These are phyloP conservation scores for Tribolium madens DNA, from an alignment of 1,140 invertebrate genomes.

Conservation along the genomic window DNA sequence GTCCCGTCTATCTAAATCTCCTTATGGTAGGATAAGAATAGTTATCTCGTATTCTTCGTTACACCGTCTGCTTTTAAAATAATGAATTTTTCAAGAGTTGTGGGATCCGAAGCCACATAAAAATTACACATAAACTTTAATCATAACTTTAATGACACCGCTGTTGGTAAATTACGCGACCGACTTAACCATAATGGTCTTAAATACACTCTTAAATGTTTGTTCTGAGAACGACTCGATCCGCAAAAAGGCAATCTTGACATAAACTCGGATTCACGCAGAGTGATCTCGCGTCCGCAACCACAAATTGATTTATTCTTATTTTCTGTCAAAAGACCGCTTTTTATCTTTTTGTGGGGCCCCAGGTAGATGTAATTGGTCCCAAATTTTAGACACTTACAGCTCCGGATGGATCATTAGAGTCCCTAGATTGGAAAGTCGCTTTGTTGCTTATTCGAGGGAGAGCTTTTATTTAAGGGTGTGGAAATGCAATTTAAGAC, in stretches of 20 bases:
- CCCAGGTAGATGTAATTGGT: constrained; percentile 46
- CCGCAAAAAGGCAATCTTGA: constrained; percentile 11
- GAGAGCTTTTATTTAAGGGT: constrained; percentile 59
- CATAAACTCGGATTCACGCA: constrained; percentile 26
- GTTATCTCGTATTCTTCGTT: constrained; percentile 11
- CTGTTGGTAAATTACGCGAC: constrained; percentile 14
- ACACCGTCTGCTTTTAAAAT: constrained; percentile 25
- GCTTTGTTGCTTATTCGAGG: constrained; percentile 24
- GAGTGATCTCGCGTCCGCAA: constrained; percentile 18
- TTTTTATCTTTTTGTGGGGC: neutral
- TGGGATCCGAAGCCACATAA: neutral
- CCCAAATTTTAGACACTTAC: constrained; percentile 45
- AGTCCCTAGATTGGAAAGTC: constrained; percentile 19
- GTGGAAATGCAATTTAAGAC: constrained; percentile 62
- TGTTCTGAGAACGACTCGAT: constrained; percentile 7
- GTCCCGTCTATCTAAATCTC: constrained; percentile 31
- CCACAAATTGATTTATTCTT: constrained; percentile 28
- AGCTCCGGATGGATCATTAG: constrained; percentile 3
- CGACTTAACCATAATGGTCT: constrained; percentile 14
- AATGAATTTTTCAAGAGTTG: constrained; percentile 19
- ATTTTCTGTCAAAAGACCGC: constrained; percentile 8
- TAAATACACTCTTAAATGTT: constrained; percentile 16
- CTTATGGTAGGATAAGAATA: constrained; percentile 16
- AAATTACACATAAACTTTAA: constrained; percentile 31
- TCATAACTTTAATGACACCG: constrained; percentile 21